Evolutionary conservation across 1,140 invertebrate species (phyloP).

Genomic region (Drosophila busckii): DNA sequence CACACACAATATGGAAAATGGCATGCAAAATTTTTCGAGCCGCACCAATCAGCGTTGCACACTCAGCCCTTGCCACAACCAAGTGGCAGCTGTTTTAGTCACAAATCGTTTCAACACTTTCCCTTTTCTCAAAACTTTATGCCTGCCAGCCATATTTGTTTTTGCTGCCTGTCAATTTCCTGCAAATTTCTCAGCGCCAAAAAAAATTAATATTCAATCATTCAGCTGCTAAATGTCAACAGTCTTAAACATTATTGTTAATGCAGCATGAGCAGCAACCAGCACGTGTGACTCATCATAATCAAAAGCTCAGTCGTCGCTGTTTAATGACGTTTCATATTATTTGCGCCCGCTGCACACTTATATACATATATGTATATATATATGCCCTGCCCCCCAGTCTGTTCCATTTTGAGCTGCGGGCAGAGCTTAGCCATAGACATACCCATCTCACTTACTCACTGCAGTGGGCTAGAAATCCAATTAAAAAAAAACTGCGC

Average conservation of each 20-base stretch:
- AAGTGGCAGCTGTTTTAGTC: too few relatives aligned
- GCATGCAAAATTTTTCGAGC: constrained; percentile 59
- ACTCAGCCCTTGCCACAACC: too few relatives aligned
- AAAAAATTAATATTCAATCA: too few relatives aligned
- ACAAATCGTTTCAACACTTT: too few relatives aligned
- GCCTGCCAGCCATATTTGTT: constrained; percentile 70
- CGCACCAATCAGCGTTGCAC: constrained; percentile 57
- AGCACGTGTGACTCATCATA: constrained; percentile 68
- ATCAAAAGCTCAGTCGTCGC: constrained; percentile 36
- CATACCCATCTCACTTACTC: too few relatives aligned
- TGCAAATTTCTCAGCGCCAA: constrained; percentile 40
- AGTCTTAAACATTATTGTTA: constrained; percentile 66
- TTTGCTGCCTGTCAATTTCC: constrained; percentile 66
- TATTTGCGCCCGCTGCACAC: constrained; percentile 67
- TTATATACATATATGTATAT: too few relatives aligned
- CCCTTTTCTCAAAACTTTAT: constrained; percentile 2
- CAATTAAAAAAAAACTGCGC: constrained; percentile 66
- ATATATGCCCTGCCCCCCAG: too few relatives aligned
- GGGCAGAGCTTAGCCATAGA: too few relatives aligned
- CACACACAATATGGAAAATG: constrained; percentile 33
- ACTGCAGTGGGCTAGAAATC: constrained; percentile 41
- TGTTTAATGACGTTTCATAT: constrained; percentile 65
- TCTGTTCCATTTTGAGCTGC: too few relatives aligned
- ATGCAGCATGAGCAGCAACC: constrained; percentile 37
- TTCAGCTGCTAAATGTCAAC: constrained; percentile 54